A percentile compares a stretch with the other conserved stretches of the same genome.
phyloP scores from a whole-genome alignment of 2,797 vertebrate species.

The Hypotaenidia philippensis region DNA sequence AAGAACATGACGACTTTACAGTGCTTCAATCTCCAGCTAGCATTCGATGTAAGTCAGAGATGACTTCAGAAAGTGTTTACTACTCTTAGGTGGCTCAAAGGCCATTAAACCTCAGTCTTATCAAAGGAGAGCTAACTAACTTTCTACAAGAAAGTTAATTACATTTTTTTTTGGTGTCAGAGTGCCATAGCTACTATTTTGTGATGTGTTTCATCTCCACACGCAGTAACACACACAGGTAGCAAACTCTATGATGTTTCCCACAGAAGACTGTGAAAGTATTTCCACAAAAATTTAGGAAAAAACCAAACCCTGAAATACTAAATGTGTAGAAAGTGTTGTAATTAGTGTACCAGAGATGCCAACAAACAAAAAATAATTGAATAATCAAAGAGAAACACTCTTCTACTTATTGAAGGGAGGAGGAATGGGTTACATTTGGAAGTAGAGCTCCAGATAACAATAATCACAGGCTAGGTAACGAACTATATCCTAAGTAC shows the following conservation, averaged over 20 bases:
- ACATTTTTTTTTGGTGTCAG: background rate
- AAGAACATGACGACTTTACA: background rate
- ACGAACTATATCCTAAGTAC: background rate
- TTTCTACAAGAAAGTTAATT: background rate
- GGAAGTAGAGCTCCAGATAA: background rate
- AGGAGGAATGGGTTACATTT: background rate
- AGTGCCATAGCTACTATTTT: background rate
- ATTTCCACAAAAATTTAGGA: background rate
- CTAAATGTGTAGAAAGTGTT: background rate
- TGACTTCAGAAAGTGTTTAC: background rate
- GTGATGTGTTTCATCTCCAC: background rate
- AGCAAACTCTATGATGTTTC: background rate
- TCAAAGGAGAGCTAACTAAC: background rate
- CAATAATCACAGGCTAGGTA: background rate
- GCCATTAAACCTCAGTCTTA: background rate
- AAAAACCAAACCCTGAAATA: background rate
- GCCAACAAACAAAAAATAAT: background rate
- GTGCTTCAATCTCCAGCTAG: background rate
- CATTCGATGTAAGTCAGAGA: background rate
- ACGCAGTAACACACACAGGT: accelerated
- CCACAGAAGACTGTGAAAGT: background rate
- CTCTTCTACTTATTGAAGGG: background rate
- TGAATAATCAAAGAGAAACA: background rate
- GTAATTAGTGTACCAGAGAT: background rate
- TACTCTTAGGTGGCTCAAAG: background rate